A percentile compares a stretch with the other conserved stretches of the same genome.
Conservation (phyloP, 2,113 vertebrate species). For the Hyaena hyaena region DNA sequence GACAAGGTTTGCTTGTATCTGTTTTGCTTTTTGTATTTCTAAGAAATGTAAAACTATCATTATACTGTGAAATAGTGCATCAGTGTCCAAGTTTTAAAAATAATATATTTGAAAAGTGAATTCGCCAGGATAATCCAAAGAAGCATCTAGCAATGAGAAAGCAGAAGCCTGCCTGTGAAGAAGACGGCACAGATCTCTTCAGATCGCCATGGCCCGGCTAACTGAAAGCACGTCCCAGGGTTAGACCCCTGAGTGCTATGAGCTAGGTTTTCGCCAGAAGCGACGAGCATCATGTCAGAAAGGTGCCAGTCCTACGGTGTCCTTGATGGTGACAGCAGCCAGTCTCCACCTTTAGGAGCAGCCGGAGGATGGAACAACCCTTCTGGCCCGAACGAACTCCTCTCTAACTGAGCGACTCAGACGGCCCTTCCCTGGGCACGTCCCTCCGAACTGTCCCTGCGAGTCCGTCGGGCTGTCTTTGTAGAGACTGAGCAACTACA, state of each 20-base stretch:
- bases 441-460: neutral
- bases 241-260: neutral
- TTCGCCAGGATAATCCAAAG: neutral
- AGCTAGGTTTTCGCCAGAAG: neutral
- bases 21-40: slow-evolving; percentile 23
- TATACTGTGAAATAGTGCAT: neutral
- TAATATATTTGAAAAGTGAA: neutral
- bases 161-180: neutral
- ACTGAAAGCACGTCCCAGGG: neutral
- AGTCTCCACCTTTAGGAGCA: neutral
- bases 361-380: neutral
- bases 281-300: accelerated
- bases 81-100: neutral
- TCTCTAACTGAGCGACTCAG: too few relatives aligned
- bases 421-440: neutral
- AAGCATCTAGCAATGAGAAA: neutral
- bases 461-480: neutral
- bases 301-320: neutral
- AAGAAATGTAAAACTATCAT: neutral
- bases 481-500: neutral
- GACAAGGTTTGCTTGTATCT: neutral
- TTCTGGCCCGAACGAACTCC: too few relatives aligned
- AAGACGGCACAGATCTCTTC: neutral
- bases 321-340: neutral
- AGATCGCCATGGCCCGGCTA: neutral